Conservation (phyloP, 1,140 invertebrate species). For the Halotydeus destructor region DNA sequence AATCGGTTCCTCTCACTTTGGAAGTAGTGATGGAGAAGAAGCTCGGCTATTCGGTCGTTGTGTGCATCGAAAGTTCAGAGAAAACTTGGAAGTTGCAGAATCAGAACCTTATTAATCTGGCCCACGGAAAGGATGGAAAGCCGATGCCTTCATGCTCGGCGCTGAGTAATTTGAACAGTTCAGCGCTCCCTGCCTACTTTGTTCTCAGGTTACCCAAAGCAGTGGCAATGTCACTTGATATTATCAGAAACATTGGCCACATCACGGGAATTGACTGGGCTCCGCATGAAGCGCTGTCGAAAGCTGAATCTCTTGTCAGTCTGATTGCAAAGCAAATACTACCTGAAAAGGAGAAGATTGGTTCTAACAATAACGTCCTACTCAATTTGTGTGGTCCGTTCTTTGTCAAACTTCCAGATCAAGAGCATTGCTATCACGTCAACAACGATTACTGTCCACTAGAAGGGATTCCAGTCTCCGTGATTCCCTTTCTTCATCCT, state of each 20-base stretch:
- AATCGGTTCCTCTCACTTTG: constrained; percentile 45
- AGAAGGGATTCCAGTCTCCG: constrained; percentile 53
- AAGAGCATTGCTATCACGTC: constrained; percentile 80
- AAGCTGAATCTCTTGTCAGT: constrained; percentile 1
- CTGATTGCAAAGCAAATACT: constrained; percentile 10
- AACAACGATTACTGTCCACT: constrained; percentile 46
- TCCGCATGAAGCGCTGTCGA: background rate
- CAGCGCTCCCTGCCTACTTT: constrained; percentile 69
- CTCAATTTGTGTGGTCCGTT: constrained; percentile 4
- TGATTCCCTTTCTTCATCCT: constrained; percentile 79
- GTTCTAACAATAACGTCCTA: background rate
- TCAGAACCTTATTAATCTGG: constrained; percentile 47
- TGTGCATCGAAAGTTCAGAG: constrained; percentile 63
- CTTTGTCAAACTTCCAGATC: constrained; percentile 54
- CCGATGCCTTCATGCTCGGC: constrained; percentile 52
- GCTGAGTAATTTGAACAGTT: constrained; percentile 58
- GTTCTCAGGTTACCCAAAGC: constrained; percentile 63
- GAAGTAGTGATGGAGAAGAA: constrained; percentile 37
- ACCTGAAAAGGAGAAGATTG: background rate
- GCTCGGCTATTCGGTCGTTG: constrained; percentile 63
- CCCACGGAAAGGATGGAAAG: constrained; percentile 46
- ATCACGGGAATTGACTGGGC: constrained; percentile 31
- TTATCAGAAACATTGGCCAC: constrained; percentile 44
- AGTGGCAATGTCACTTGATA: constrained; percentile 53
- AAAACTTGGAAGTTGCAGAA: constrained; percentile 54